Evolutionary conservation across 2,888 invertebrate species (phyloP).

Genomic region (Scaptomyza polygonia): DNA sequence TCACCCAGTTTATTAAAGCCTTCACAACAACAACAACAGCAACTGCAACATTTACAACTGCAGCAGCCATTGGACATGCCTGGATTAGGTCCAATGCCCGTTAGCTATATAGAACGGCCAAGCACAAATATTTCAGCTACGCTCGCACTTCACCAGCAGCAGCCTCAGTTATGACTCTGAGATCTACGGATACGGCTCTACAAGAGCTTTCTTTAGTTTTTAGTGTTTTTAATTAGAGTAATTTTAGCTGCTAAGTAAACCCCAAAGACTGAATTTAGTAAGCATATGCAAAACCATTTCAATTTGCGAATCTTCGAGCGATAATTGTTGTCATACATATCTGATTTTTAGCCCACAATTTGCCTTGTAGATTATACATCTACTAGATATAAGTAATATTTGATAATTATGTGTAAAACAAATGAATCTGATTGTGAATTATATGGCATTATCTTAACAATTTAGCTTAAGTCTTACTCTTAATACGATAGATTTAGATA

Average conservation of each 20-base stretch:
- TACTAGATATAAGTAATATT: conserved; percentile 16
- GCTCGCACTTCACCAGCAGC: conserved; percentile 80
- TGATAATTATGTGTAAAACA: conserved; percentile 21
- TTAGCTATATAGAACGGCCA: conserved; percentile 69
- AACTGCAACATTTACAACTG: conserved; percentile 56
- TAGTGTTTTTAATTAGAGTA: conserved; percentile 35
- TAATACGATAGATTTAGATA: conserved; percentile 10
- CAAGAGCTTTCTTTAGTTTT: conserved; percentile 82
- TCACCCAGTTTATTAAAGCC: conserved; percentile 64
- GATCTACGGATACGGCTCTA: conserved; percentile 83
- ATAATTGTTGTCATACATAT: conserved; percentile 25
- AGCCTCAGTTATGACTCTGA: conserved; percentile 85
- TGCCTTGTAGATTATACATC: conserved; percentile 18
- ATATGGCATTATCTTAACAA: conserved; percentile 27
- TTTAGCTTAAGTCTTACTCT: conserved; percentile 1
- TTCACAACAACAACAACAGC: conserved; percentile 67
- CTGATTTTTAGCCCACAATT: conserved; percentile 33
- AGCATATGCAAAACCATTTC: conserved; percentile 47
- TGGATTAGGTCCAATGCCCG: conserved; percentile 57
- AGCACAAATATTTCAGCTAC: conserved; percentile 66
- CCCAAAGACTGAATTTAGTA: conserved; percentile 80
- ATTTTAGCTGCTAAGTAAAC: conserved; percentile 53
- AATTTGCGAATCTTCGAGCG: conserved; percentile 42
- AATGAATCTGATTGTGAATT: conserved; percentile 46
- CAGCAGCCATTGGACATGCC: conserved; percentile 59